These are phyloP conservation scores for Xiphorhynchus erythropygius DNA, from an alignment of 2,797 vertebrate genomes.

Conservation along the genomic window DNA sequence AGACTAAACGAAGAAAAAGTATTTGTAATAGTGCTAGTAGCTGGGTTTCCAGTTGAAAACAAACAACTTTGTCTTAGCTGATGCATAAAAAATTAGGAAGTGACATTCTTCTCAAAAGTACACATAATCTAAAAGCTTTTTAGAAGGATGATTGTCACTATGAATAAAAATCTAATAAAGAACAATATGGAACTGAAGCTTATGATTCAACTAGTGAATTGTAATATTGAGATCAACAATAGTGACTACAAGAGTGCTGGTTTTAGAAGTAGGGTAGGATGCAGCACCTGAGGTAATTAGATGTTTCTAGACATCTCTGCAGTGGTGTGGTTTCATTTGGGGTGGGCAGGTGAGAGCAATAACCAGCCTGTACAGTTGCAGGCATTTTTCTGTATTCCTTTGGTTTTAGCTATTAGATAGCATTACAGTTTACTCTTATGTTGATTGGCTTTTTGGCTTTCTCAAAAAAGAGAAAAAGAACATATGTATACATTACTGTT, in stretches of 20 bases:
- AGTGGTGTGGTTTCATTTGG: fast-evolving
- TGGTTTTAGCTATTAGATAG: not conserved
- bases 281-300: not conserved
- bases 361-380: not conserved
- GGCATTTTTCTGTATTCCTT: not conserved
- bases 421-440: not conserved
- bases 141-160: not conserved
- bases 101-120: not conserved
- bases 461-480: not conserved
- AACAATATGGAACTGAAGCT: not conserved
- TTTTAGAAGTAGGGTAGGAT: not conserved
- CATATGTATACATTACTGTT: not conserved
- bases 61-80: not conserved
- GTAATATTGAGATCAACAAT: not conserved
- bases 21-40: not conserved
- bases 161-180: not conserved
- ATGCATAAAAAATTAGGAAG: not conserved
- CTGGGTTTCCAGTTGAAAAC: not conserved
- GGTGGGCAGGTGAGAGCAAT: not conserved
- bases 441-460: not conserved
- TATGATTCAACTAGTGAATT: not conserved
- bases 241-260: not conserved
- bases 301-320: not conserved
- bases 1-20: not conserved
- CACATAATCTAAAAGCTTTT: not conserved